Base-by-base conservation (phyloP, 2,113 vertebrate genomes). In the Trachemys scripta region DNA sequence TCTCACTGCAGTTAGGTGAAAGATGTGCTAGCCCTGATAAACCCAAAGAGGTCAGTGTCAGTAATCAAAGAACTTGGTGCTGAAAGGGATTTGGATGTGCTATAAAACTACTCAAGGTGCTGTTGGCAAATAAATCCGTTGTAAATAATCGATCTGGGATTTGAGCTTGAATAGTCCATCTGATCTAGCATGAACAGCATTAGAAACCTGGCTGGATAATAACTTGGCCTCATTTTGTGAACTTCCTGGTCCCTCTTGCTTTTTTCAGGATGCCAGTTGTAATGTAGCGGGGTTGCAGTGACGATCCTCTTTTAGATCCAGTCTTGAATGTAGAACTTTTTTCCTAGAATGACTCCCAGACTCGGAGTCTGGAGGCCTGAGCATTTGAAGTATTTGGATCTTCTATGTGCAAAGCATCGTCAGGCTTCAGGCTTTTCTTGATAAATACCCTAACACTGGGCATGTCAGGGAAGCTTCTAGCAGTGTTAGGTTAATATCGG, bases 381-480 rank as follows among this genome's bases (percentile, higher is more conserved):
- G 0, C 79, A 50, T 72, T 14, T 93, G 0, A 2, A 65, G 45
- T 53, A 54, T 59, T 85, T 76, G 38, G 38, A 76, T 53, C 59
- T 22, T 47, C n/a, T 27, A n/a, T 27, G 2, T 0, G 3, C 59
- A 85, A 54, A 90, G 25, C 75, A 62, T 90, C 8, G 0, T 45
- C 72, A 53, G 88, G 65, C 8, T 79, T 91, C 17, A 20, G 59
- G 12, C 47, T 65, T 89, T 25, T 10, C 22, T 47, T 89, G 79
- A 1, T 82, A 51, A 27, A 22, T 1, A 29, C 51, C 79, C 72
- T 90, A 88, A n/a, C 76, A 45, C 72, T 57, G 11, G 14, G 75
- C 76, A 2, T 1, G 35, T 45, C 47, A n/a, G 82, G 10, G 0
- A 2, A 20, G 10, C 47, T 54, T 1, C 20, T 20, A 2, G 42